Evolutionary conservation across 1,140 invertebrate genomes (phyloP), one percentile per base, ranked within the genome.

Genomic region (Cotesia typhae): DNA sequence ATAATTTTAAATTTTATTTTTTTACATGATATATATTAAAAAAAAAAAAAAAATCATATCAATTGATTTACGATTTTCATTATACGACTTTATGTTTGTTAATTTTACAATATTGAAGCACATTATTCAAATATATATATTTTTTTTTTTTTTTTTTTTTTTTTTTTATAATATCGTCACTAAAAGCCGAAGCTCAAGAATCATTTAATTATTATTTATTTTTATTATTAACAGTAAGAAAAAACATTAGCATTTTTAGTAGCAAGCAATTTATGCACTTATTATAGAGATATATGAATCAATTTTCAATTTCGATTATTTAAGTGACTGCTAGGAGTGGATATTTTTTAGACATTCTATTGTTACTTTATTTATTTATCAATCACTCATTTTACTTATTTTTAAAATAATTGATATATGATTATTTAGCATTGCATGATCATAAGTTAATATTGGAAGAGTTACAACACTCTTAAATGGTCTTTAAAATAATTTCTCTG

Each of bases 141-240:
- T 47, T 36, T 17, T 71, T 67, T n/a, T n/a, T n/a, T n/a, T n/a
- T n/a, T 14, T 14, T 14, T 14, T 14, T 14, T 14, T 10, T 67
- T 41, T 2, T 10, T 74, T 72, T 66, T 57, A 69, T 68, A 64
- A 47, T 71, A 51, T 70, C 59, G 68, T 77, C 73, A 80, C 76
- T 71, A 70, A 78, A 80, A 80, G 78, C 76, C 77, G 73, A 81
- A 79, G 76, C 78, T 77, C 72, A 20, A 65, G 37, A 20, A 72
- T 5, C 41, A 47, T 47, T 47, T 47, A 47, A 9, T 47, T 47
- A 47, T 47, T 47, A 2, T 9, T 47, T 28, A 28, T 28, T 28
- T 28, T 28, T 28, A 28, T 69, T 17, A 36, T 37, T 65, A 38
- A 41, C 37, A 17, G 47, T 64, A 69, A 73, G 64, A 57, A 63